Percentiles rank a stretch among this genome's conserved stretches.
Conservation (phyloP, 2,888 invertebrate genomes). For the Boloria euphrosyne region DNA sequence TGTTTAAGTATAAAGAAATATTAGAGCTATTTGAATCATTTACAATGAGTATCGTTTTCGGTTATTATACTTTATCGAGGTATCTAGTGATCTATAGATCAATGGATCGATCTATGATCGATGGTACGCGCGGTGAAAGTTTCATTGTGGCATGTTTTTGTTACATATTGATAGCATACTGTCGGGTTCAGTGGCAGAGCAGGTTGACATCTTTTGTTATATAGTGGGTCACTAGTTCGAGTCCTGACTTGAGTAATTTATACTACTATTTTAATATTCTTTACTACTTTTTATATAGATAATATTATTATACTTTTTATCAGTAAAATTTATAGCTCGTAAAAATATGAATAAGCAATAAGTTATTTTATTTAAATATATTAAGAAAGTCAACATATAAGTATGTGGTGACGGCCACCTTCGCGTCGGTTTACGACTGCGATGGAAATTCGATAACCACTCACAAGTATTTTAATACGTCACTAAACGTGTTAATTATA, state of each 20-base stretch:
- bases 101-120: constrained; percentile 60
- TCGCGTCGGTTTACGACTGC: constrained; percentile 16
- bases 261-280: no score
- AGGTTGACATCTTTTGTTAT: no score
- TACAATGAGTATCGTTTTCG: constrained; percentile 29
- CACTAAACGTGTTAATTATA: constrained; percentile 29
- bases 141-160: constrained; percentile 21
- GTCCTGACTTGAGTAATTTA: no score
- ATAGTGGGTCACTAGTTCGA: no score
- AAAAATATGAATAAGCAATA: constrained; percentile 1
- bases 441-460: constrained; percentile 23
- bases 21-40: constrained; percentile 14
- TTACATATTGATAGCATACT: background rate
- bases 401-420: background rate
- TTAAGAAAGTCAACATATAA: background rate
- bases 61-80: constrained; percentile 44
- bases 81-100: constrained; percentile 45
- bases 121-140: constrained; percentile 48
- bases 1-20: constrained; percentile 5
- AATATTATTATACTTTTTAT: no score
- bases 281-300: no score
- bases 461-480: constrained; percentile 19
- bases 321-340: background rate
- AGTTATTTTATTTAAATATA: constrained; percentile 7
- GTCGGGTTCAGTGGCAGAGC: background rate